phyloP scores from a whole-genome alignment of 2,888 invertebrate species.

The Andrena marginata region DNA sequence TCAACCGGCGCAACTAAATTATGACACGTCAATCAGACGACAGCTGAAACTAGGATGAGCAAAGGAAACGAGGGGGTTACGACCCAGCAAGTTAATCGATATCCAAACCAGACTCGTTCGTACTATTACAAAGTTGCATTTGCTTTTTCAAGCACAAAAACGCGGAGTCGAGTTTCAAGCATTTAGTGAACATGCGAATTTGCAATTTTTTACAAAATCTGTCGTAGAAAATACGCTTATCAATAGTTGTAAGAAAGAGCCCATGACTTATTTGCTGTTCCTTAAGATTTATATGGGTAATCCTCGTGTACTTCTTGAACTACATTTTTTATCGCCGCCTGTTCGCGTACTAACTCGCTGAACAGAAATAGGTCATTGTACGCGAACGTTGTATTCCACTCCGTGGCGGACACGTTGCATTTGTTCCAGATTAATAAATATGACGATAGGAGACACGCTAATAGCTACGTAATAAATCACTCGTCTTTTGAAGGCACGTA shows the following conservation, averaged over 20 bases:
- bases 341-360: not conserved
- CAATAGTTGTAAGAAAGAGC: no score
- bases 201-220: not conserved
- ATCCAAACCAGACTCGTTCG: conserved; percentile 68
- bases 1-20: conserved; percentile 78
- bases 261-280: not conserved
- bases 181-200: not conserved
- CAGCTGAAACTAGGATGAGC: conserved; percentile 58
- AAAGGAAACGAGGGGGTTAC: conserved; percentile 52
- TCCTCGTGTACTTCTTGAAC: conserved; percentile 1
- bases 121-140: conserved; percentile 27
- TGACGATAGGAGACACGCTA: conserved; percentile 63
- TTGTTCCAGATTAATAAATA: conserved; percentile 63
- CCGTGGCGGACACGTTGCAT: conserved; percentile 34
- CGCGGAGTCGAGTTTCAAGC: not conserved
- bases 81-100: conserved; percentile 74
- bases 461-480: conserved; percentile 58
- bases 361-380: not conserved
- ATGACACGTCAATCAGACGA: conserved; percentile 77
- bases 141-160: conserved; percentile 14
- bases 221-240: no score
- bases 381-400: conserved; percentile 1
- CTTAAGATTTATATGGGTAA: not conserved
- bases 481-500: conserved; percentile 40
- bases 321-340: not conserved